Base-by-base conservation (phyloP, 2,888 invertebrate genomes). In the Chloroclystis v-ata region DNA sequence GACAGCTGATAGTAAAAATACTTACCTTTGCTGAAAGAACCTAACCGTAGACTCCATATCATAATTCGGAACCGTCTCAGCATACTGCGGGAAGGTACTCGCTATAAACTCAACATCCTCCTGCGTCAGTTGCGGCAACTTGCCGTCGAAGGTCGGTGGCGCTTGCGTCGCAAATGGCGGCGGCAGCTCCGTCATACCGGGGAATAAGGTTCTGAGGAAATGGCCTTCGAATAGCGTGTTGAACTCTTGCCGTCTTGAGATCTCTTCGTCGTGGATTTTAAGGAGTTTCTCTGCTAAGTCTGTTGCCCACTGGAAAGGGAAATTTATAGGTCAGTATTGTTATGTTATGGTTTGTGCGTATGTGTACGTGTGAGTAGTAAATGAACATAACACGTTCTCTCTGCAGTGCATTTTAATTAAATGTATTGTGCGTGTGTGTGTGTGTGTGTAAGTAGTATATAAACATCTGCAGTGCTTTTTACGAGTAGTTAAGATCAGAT, bases 141-240 rank as follows among this genome's bases (percentile, higher is more conserved):
- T 86, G 11, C 89, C 89, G 73, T 96, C 96, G 67, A 95, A 96
- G n/a, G 90, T 81, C 0, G 91, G 84, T 0, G 95, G 95, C 47
- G 93, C 90, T 68, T 93, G 92, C 2, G 94, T 95, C 40, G 95
- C 97, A 75, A 95, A 98, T 0, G 92, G 88, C 1, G 94, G 93
- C 1, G 97, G 95, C 52, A 93, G 82, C 66, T 98, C 98, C 42
- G 94, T 93, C 89, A 98, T 91, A 0, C 98, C 98, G 1, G 96
- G 95, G 78, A 99, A 99, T 30, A 99, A 81, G 8, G 92, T 90
- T 54, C 92, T 92, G 4, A 99, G 87, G 70, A 95, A 95, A 66
- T 95, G 98, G 0, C 94, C 94, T 14, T 95, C 94, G 65, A 96
- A 94, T 51, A 92, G 89, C 0, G 82, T 69, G 60, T 93, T 92